Conservation (phyloP, 2,888 invertebrate species). For the Sphecodes monilicornis region DNA sequence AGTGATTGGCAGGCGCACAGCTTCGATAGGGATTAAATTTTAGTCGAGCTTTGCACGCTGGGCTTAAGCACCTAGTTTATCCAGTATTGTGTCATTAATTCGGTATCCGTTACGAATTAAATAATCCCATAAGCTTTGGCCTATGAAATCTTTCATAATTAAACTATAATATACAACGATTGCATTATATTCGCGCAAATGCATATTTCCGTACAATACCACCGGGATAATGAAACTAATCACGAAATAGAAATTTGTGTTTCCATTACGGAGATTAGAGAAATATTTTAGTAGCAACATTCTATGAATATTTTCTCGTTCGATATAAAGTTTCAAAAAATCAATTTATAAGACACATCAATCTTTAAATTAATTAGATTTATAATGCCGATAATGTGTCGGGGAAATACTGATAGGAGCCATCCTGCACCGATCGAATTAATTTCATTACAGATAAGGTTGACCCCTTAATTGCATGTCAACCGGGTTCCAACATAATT, state of each 20-base stretch:
- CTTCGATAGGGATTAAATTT: conserved; percentile 64
- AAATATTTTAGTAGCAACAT: neutral
- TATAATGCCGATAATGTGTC: neutral
- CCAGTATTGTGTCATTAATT: conserved; percentile 38
- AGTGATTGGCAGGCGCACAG: conserved; percentile 47
- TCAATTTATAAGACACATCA: neutral
- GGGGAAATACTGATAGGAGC: neutral
- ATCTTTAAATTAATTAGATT: neutral
- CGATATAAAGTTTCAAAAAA: neutral
- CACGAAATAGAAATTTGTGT: neutral
- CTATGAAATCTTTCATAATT: conserved; percentile 6
- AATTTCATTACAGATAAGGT: neutral
- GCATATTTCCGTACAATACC: neutral
- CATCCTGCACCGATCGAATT: neutral
- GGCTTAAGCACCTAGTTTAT: conserved; percentile 44
- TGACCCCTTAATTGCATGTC: neutral
- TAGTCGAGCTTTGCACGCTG: conserved; percentile 53
- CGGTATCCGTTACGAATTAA: conserved; percentile 30
- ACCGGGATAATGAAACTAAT: neutral
- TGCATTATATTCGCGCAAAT: neutral
- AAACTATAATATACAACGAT: conserved; percentile 3
- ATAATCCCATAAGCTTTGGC: neutral
- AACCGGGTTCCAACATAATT: neutral
- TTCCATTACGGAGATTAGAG: neutral
- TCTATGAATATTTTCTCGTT: neutral